Percentiles rank a stretch among this genome's conserved stretches.
Evolutionary conservation across 2,888 invertebrate species (phyloP).

Genomic region (Phengaris arion): DNA sequence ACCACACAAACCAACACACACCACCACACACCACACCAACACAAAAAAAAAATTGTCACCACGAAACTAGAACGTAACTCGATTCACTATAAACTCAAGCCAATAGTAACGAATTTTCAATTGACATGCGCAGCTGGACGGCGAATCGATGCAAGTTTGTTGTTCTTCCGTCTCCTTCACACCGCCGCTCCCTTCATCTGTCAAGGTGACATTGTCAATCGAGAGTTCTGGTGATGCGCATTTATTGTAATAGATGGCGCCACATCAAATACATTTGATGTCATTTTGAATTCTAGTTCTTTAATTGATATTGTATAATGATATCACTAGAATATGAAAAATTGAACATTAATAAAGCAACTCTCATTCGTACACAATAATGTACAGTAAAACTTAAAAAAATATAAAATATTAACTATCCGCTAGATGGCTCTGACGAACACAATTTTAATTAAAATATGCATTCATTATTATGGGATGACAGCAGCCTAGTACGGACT

Average conservation of each 20-base stretch:
- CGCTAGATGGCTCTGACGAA: background rate
- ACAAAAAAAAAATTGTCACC: background rate
- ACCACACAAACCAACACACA: too few relatives aligned
- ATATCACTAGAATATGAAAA: too few relatives aligned
- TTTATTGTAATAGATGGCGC: constrained; percentile 61
- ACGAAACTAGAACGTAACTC: constrained; percentile 5
- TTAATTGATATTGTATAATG: too few relatives aligned
- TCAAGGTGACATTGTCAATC: constrained; percentile 46
- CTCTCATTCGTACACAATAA: background rate
- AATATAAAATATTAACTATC: background rate
- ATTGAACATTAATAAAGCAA: background rate
- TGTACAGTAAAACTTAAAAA: background rate
- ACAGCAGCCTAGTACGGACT: too few relatives aligned
- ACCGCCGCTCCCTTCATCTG: constrained; percentile 44
- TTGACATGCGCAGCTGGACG: constrained; percentile 71
- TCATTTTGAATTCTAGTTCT: background rate
- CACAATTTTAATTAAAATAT: background rate
- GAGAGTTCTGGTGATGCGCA: constrained; percentile 49
- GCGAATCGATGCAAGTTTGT: constrained; percentile 75
- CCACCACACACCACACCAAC: too few relatives aligned
- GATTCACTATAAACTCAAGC: constrained; percentile 46
- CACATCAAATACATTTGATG: constrained; percentile 49
- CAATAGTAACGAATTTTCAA: constrained; percentile 48
- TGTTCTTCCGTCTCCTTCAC: constrained; percentile 62
- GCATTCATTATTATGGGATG: too few relatives aligned